phyloP scores from a whole-genome alignment of 1,140 invertebrate genomes.

The Drusus annulatus region DNA sequence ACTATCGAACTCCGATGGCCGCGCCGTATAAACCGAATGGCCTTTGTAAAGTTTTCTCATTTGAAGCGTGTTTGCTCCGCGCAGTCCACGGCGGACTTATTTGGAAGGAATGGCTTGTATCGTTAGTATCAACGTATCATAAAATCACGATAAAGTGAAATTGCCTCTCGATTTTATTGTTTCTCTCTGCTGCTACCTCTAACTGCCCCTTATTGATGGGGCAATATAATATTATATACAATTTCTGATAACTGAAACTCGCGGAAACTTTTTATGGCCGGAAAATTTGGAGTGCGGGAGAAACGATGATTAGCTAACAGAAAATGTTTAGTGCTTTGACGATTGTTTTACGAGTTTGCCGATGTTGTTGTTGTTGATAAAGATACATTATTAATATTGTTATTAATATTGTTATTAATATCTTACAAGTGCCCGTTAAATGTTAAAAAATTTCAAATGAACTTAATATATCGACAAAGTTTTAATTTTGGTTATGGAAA shows the following conservation, averaged over 20 bases:
- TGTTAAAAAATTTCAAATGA: too few relatives aligned
- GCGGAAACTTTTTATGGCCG: neutral
- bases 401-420: too few relatives aligned
- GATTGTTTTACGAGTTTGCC: too few relatives aligned
- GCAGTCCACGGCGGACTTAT: neutral
- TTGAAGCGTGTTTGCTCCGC: neutral
- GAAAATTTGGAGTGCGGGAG: neutral
- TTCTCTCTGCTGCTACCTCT: neutral
- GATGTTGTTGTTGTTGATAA: too few relatives aligned
- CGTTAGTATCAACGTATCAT: slow-evolving; percentile 5
- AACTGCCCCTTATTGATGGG: neutral
- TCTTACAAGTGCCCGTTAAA: too few relatives aligned
- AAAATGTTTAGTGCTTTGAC: too few relatives aligned
- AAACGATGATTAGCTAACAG: too few relatives aligned
- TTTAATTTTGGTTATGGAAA: too few relatives aligned
- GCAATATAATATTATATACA: neutral
- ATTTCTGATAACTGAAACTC: neutral
- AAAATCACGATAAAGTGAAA: slow-evolving; percentile 41
- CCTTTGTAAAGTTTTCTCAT: neutral
- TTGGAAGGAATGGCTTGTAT: neutral
- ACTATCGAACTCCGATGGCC: neutral
- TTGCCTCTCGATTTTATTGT: slow-evolving; percentile 20
- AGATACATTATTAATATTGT: too few relatives aligned
- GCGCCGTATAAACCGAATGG: too few relatives aligned
- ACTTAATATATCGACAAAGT: too few relatives aligned